Percentiles rank a stretch among this genome's conserved stretches.
Evolutionary conservation across 2,113 vertebrate species (phyloP).

Genomic region (Formicarius rufipectus): DNA sequence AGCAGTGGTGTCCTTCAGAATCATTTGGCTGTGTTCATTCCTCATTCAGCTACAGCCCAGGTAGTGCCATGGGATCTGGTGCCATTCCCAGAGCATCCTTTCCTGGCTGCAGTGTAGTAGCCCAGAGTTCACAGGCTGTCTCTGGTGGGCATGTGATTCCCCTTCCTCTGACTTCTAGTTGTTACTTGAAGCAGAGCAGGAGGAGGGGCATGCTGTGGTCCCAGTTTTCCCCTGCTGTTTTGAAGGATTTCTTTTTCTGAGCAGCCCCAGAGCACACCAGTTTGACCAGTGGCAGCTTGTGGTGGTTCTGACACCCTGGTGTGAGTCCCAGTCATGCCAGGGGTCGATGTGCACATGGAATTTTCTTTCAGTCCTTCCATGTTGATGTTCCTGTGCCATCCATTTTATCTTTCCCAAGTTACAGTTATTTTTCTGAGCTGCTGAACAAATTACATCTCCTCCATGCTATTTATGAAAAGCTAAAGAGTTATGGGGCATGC

Average conservation of each 20-base stretch:
- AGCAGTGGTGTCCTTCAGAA: neutral
- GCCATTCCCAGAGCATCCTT: neutral
- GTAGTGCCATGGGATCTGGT: neutral
- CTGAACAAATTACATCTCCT: neutral
- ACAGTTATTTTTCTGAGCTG: neutral
- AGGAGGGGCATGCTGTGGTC: neutral
- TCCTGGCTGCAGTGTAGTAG: neutral
- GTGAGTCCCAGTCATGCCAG: neutral
- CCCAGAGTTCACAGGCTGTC: neutral
- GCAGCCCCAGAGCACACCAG: neutral
- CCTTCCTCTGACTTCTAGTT: fast-evolving
- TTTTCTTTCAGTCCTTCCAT: neutral
- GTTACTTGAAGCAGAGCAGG: neutral
- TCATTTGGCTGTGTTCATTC: fast-evolving
- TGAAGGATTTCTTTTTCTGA: neutral
- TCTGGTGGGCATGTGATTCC: fast-evolving
- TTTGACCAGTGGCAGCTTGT: neutral
- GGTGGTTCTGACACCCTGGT: neutral
- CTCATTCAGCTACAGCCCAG: neutral
- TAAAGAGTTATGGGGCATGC: neutral
- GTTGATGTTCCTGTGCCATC: neutral
- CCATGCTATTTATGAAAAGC: neutral
- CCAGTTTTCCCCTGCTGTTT: neutral
- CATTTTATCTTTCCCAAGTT: conserved; percentile 6
- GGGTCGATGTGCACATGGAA: neutral